Base-by-base conservation (phyloP, 2,797 vertebrate species). In the Intellagama lesueurii region DNA sequence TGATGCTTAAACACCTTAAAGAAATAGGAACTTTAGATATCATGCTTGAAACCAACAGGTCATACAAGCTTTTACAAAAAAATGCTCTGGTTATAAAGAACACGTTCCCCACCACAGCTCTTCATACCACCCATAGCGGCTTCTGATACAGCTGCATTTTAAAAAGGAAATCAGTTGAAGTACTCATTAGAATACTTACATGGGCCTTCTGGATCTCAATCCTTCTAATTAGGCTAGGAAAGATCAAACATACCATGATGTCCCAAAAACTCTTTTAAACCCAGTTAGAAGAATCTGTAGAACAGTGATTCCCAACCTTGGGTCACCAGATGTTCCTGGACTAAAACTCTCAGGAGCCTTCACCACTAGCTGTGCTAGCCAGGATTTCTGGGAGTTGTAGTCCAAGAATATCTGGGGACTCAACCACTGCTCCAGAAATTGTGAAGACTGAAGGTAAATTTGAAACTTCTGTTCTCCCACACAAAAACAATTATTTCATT, bases 21-120 rank as follows among this genome's bases (percentile, higher is more conserved):
- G 73, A 76, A 91, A 92, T 91, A 92, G 0, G 0, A 73, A 78
- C 78, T 28, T 73, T 32, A 19, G 89, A 91, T 92, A 91, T 77
- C 56, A 79, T 79, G 32, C 2, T 47, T n/a, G 69, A 26, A 40
- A 35, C 40, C 19, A 56, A 56, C 76, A 19, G 6, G 11, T 35
- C 32, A 78, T 16, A 19, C 19, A 64, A 66, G 28, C 19, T 11
- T 9, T 56, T 44, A n/a, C n/a, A 28, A 81, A 49, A n/a, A n/a
- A 47, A 32, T 0, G 49, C 28, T 14, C 26, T 87, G 7, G 52
- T 56, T 73, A 68, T 76, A n/a, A 88, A 35, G 5, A 14, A 49
- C 56, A 12, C 16, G 1, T 19, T 60, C 70, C n/a, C 49, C 56
- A 60, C n/a, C n/a, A 26, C 8, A 80, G 12, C 4, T 24, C 12